These are phyloP conservation scores for Hyaena hyaena DNA, from an alignment of 2,113 vertebrate genomes.

Conservation along the genomic window DNA sequence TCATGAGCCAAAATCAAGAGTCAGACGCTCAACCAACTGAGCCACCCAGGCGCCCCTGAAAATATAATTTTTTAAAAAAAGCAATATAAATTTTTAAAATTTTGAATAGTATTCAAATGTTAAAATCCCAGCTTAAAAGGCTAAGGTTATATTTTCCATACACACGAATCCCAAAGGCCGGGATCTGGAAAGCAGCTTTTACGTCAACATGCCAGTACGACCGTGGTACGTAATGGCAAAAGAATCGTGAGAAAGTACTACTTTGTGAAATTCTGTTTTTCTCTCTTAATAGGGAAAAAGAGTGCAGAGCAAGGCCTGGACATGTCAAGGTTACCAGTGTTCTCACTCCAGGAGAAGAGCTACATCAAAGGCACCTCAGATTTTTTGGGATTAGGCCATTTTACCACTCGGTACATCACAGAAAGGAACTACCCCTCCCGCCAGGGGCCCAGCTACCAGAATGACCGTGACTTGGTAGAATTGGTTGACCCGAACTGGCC, in stretches of 20 bases:
- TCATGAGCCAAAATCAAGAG: no score
- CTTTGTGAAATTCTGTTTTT: neutral
- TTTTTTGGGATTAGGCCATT: conserved; percentile 95
- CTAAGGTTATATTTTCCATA: neutral
- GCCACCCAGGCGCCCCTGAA: neutral
- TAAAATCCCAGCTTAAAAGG: neutral
- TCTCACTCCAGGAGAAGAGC: conserved; percentile 94
- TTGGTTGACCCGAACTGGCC: conserved; percentile 94
- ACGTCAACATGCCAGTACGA: neutral
- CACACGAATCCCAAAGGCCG: neutral
- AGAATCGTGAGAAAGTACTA: neutral
- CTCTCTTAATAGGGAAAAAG: conserved; percentile 89
- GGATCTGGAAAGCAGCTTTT: neutral
- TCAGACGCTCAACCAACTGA: no score
- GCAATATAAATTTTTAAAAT: neutral
- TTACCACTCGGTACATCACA: conserved; percentile 93
- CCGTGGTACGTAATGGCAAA: neutral
- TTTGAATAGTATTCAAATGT: neutral
- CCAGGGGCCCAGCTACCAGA: conserved; percentile 89
- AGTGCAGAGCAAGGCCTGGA: conserved; percentile 92
- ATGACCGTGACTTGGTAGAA: conserved; percentile 91
- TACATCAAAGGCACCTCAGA: conserved; percentile 95
- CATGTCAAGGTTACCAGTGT: conserved; percentile 90
- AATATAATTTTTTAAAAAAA: neutral
- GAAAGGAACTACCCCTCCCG: conserved; percentile 88